Evolutionary conservation across 2,888 invertebrate species (phyloP), one percentile per base, ranked within the genome.

Genomic region (Monoplex corrugatus): DNA sequence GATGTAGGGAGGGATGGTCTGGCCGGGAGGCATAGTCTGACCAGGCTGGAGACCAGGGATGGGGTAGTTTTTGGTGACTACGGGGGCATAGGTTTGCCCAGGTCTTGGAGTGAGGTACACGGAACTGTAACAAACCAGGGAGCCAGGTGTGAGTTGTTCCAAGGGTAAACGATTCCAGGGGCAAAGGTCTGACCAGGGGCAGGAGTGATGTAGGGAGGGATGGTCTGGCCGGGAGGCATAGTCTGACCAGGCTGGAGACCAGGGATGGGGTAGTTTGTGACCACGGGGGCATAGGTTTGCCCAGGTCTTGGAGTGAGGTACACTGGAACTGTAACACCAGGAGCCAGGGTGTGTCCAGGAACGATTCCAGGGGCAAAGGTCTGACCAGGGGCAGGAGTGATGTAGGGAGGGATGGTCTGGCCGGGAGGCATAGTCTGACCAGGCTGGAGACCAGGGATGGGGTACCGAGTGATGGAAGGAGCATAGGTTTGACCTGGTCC

Each of bases 291-390:
- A 89, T 91, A 93, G 19, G 93, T 93, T 40, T 85, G 78, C 3
- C 92, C 92, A 80, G 92, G 92, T 40, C 89, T 91, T 50, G 92
- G 92, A 38, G 93, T 93, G 63, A 92, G 92, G 44, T 90, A 40
- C 32, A 23, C n/a, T 23, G 78, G 87, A 0, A 87, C 75, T 8
- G 93, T 93, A 23, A 84, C 72, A 6, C 92, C 92, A 86, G 92
- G 92, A 43, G 89, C 92, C 72, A 92, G 91, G n/a, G 93, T 93
- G 78, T 92, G 92, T 19, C 89, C 43, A 32, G 93, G 93, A 23
- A 90, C 87, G 90, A 92, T 92, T 19, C 91, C 90, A 40, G 93
- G 93, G 19, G 92, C 90, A 89, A 91, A 92, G 23, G 93, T 93
- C 35, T 86, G 83, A 6, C 92, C 91, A 88, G 92, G 92, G 19